Evolutionary conservation across 2,113 vertebrate genomes (phyloP).

Genomic region (Hiodon tergisus): DNA sequence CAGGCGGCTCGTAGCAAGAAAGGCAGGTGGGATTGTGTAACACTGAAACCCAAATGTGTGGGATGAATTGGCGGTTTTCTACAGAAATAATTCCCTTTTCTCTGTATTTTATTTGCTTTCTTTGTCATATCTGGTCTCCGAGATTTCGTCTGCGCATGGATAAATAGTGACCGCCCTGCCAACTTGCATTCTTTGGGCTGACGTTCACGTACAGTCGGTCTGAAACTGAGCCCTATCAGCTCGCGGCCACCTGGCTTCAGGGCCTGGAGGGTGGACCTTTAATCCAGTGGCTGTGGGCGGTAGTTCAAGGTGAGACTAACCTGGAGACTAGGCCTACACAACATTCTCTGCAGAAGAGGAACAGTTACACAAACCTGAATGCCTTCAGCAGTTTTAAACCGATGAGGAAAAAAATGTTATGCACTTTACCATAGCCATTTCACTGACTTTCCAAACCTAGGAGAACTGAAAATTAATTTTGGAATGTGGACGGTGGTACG

Average conservation of each 20-base stretch:
- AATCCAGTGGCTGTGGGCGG: too few relatives aligned
- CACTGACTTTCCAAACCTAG: too few relatives aligned
- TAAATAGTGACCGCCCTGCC: not conserved
- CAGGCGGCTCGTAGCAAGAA: not conserved
- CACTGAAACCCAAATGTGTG: not conserved
- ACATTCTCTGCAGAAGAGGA: too few relatives aligned
- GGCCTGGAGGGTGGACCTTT: too few relatives aligned
- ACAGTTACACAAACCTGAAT: too few relatives aligned
- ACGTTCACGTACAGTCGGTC: not conserved
- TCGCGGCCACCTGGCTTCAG: not conserved
- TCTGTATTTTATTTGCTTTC: not conserved
- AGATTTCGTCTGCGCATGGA: not conserved
- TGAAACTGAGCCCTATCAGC: not conserved
- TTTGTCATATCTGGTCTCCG: not conserved
- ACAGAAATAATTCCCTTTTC: not conserved
- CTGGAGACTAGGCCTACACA: too few relatives aligned
- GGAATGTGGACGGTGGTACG: too few relatives aligned
- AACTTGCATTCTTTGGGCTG: not conserved
- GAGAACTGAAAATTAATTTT: too few relatives aligned
- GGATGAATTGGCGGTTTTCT: not conserved
- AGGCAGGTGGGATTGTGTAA: not conserved
- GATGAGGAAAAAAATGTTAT: too few relatives aligned
- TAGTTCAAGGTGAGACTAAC: too few relatives aligned
- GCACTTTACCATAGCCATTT: too few relatives aligned
- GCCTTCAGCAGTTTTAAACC: too few relatives aligned